Conservation (phyloP, 2,888 invertebrate genomes). For the Dusona sp. region DNA sequence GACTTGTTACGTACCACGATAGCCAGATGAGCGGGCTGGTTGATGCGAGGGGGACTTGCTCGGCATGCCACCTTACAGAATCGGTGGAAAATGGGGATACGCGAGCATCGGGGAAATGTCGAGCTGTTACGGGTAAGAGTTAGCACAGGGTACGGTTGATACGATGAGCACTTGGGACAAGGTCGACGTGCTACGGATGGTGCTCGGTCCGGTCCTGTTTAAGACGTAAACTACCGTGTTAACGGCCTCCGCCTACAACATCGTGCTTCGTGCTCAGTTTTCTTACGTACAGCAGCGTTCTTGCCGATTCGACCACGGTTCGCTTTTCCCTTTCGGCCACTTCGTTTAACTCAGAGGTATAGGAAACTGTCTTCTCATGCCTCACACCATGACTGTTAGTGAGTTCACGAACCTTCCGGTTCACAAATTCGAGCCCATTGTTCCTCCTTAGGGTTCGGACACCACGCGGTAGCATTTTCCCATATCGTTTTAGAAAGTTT, state of each 20-base stretch:
- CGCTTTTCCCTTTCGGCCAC: slow-evolving; percentile 74
- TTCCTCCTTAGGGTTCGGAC: slow-evolving; percentile 65
- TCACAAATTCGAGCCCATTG: slow-evolving; percentile 69
- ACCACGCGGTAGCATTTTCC: slow-evolving; percentile 37
- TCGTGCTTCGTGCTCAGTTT: slow-evolving; percentile 62
- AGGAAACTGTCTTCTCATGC: slow-evolving; percentile 67
- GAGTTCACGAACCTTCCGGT: slow-evolving; percentile 51
- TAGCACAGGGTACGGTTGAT: too few species aligned
- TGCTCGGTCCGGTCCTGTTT: slow-evolving; percentile 53
- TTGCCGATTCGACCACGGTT: slow-evolving; percentile 74
- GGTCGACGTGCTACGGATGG: too few species aligned
- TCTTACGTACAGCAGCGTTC: slow-evolving; percentile 71
- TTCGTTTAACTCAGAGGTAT: slow-evolving; percentile 76
- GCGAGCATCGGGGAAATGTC: too few species aligned
- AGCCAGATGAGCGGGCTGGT: too few species aligned
- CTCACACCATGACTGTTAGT: slow-evolving; percentile 9
- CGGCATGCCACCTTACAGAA: too few species aligned
- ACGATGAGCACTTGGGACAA: too few species aligned
- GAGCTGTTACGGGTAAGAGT: too few species aligned
- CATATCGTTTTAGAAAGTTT: slow-evolving; percentile 27
- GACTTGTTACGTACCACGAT: too few species aligned
- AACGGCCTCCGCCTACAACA: slow-evolving; percentile 75
- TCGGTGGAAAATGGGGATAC: too few species aligned
- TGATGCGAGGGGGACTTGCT: too few species aligned
- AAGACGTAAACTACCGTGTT: slow-evolving; percentile 51